A percentile compares a stretch with the other conserved stretches of the same genome.
Evolutionary conservation across 2,888 invertebrate species (phyloP).

Genomic region (Drosophila anceps): DNA sequence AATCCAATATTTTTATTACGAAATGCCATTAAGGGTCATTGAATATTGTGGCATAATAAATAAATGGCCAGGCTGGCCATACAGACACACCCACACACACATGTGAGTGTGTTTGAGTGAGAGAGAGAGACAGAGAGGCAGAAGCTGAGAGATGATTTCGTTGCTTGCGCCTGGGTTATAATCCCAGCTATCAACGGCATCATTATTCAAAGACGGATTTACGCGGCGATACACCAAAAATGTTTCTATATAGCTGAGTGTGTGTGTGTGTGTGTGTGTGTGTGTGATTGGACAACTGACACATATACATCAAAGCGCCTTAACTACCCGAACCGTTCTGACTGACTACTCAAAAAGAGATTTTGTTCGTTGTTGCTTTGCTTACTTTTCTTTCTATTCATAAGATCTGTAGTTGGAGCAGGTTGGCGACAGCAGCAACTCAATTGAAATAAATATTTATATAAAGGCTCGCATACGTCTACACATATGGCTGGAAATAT

Average conservation of each 20-base stretch:
- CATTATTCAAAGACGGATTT: slow-evolving; percentile 81
- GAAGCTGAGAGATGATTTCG: slow-evolving; percentile 15
- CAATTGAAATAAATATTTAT: slow-evolving; percentile 15
- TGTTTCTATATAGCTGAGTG: slow-evolving; percentile 20
- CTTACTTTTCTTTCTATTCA: neutral
- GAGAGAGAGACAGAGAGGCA: slow-evolving; percentile 8
- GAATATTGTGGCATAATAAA: slow-evolving; percentile 81
- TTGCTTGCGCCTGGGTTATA: slow-evolving; percentile 50
- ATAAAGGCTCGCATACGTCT: neutral
- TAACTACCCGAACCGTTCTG: slow-evolving; percentile 46
- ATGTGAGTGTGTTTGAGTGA: slow-evolving; percentile 8
- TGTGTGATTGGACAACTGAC: slow-evolving; percentile 38
- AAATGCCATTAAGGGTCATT: slow-evolving; percentile 82
- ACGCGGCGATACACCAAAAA: slow-evolving; percentile 62
- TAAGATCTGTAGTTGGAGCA: neutral
- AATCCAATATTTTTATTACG: slow-evolving; percentile 82
- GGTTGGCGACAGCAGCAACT: neutral
- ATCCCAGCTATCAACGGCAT: slow-evolving; percentile 79
- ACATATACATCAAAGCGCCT: slow-evolving; percentile 75
- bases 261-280: slow-evolving; percentile 4
- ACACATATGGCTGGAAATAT: neutral
- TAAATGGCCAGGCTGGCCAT: slow-evolving; percentile 59
- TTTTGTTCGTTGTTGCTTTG: slow-evolving; percentile 42
- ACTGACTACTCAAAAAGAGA: slow-evolving; percentile 68
- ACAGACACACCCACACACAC: slow-evolving; percentile 23